These are phyloP conservation scores for Melanargia galathea DNA, from an alignment of 2,888 invertebrate species.

Conservation along the genomic window DNA sequence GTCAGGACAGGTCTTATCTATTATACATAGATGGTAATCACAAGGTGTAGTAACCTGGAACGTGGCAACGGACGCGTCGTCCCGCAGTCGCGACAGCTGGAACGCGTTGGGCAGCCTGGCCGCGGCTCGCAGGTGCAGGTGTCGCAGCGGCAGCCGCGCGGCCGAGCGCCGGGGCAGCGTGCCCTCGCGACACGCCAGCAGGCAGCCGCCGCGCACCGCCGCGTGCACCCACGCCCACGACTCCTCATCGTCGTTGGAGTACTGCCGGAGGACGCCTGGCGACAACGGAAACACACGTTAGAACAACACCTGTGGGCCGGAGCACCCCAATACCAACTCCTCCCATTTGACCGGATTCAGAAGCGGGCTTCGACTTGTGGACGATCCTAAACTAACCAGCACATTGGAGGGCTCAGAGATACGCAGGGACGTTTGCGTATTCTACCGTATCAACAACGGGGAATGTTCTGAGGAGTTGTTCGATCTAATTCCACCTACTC, in stretches of 20 bases:
- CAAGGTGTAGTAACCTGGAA: constrained; percentile 61
- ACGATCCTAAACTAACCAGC: no score
- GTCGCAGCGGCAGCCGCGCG: constrained; percentile 68
- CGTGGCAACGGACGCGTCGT: constrained; percentile 76
- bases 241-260: constrained; percentile 67
- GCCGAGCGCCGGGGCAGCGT: constrained; percentile 72
- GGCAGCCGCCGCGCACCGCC: constrained; percentile 68
- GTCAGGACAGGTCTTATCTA: no score
- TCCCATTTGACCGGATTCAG: no score
- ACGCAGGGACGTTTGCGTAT: no score
- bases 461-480: no score
- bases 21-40: not conserved
- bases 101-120: constrained; percentile 69
- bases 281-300: constrained; percentile 30
- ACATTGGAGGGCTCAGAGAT: no score
- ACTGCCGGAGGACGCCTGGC: constrained; percentile 74
- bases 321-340: no score
- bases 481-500: no score
- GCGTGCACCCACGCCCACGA: constrained; percentile 77
- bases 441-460: no score
- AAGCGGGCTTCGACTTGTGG: no score
- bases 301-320: no score
- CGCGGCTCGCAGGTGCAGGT: constrained; percentile 69
- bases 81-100: constrained; percentile 73
- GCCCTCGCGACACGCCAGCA: constrained; percentile 76